Percentiles rank a stretch among this genome's conserved stretches.
These are phyloP conservation scores for Neosalanx taihuensis DNA, from an alignment of 2,797 vertebrate species.

Conservation along the genomic window DNA sequence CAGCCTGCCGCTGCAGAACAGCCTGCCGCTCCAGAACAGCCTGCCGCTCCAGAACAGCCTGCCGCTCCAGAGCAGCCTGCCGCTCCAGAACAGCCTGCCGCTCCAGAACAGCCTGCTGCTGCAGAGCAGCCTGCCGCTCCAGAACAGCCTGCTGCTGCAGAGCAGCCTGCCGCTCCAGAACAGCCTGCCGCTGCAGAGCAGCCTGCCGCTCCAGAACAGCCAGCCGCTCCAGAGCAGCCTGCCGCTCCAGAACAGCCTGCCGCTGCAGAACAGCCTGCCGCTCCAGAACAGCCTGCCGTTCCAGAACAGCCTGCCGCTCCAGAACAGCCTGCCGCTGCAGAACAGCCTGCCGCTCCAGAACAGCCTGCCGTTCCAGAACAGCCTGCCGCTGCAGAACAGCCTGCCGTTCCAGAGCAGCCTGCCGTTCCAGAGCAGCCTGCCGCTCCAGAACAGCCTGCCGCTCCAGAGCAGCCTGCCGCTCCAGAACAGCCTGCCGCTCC, in stretches of 20 bases:
- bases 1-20: constrained; percentile 29
- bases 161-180: constrained; percentile 43
- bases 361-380: constrained; percentile 29
- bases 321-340: constrained; percentile 29
- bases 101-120: constrained; percentile 32
- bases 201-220: constrained; percentile 30
- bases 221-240: constrained; percentile 27
- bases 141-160: constrained; percentile 37
- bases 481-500: constrained; percentile 36
- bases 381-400: constrained; percentile 30
- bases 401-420: constrained; percentile 27
- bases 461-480: constrained; percentile 31
- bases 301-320: constrained; percentile 20
- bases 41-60: constrained; percentile 28
- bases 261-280: constrained; percentile 30
- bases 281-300: constrained; percentile 31
- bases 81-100: constrained; percentile 30
- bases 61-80: constrained; percentile 28
- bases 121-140: constrained; percentile 35
- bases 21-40: constrained; percentile 30
- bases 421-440: constrained; percentile 27
- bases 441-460: constrained; percentile 30
- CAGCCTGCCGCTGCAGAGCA: constrained; percentile 28
- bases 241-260: constrained; percentile 29
- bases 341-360: constrained; percentile 29